These are phyloP conservation scores for Taenioides sp. DNA, from an alignment of 2,797 vertebrate genomes.

Conservation along the genomic window DNA sequence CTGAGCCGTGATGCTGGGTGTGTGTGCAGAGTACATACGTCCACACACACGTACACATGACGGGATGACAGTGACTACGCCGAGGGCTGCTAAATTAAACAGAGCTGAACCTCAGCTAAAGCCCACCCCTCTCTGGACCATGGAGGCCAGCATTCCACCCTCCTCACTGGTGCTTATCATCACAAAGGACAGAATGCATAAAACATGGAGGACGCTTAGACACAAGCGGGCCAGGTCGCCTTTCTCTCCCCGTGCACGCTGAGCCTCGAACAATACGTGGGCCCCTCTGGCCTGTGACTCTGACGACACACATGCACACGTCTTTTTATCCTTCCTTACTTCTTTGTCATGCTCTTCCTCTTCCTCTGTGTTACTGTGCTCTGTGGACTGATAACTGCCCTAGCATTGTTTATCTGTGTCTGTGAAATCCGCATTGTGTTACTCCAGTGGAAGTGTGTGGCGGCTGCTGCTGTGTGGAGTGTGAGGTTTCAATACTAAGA, in stretches of 20 bases:
- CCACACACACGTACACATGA: constrained; percentile 30
- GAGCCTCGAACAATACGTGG: constrained; percentile 77
- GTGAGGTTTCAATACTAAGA: constrained; percentile 45
- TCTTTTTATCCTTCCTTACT: constrained; percentile 71
- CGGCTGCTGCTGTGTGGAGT: constrained; percentile 18
- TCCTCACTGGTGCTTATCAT: constrained; percentile 79
- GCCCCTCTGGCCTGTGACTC: constrained; percentile 82
- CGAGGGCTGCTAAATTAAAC: constrained; percentile 63
- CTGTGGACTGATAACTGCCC: constrained; percentile 69
- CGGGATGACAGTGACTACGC: constrained; percentile 55
- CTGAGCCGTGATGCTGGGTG: constrained; percentile 32
- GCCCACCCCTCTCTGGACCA: constrained; percentile 72
- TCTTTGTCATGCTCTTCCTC: constrained; percentile 76
- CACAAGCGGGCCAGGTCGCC: constrained; percentile 75
- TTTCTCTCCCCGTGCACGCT: constrained; percentile 69
- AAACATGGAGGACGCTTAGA: constrained; percentile 82
- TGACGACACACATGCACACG: constrained; percentile 75
- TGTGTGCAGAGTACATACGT: constrained; percentile 43
- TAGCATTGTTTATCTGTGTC: constrained; percentile 70
- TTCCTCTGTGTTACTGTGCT: constrained; percentile 74
- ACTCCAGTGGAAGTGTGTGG: constrained; percentile 61
- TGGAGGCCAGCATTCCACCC: constrained; percentile 78
- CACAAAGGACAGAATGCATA: constrained; percentile 85
- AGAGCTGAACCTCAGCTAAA: constrained; percentile 56
- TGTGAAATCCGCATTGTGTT: constrained; percentile 84